Evolutionary conservation across 2,797 vertebrate genomes (phyloP).

Genomic region (Sciurus carolinensis): DNA sequence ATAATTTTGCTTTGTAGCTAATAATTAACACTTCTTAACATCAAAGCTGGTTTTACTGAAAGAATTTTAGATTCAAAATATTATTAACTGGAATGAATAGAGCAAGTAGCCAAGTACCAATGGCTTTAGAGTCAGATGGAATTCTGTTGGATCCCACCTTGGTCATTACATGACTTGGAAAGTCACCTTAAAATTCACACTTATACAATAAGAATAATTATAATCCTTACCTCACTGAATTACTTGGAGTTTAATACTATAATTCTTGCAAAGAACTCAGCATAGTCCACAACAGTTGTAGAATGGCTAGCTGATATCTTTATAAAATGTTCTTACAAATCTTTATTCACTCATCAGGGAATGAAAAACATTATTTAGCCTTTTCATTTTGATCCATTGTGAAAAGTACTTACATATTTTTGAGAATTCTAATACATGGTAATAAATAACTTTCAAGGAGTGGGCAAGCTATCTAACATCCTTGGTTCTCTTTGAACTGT

Average conservation of each 20-base stretch:
- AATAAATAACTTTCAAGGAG: constrained; percentile 13
- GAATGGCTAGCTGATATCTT: not conserved
- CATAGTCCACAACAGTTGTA: not conserved
- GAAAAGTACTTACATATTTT: constrained; percentile 32
- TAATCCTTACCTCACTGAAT: not conserved
- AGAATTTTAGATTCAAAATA: constrained; percentile 23
- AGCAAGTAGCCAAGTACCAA: not conserved
- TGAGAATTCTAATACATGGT: not conserved
- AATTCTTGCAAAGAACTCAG: not conserved
- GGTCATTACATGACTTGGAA: not conserved
- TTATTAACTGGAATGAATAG: not conserved
- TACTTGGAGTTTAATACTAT: not conserved
- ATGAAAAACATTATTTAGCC: too few species aligned
- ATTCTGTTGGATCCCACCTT: not conserved
- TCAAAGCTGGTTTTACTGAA: not conserved
- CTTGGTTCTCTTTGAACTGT: not conserved
- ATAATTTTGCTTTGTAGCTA: not conserved
- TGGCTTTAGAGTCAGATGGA: not conserved
- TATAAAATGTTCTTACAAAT: too few species aligned
- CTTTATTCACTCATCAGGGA: too few species aligned
- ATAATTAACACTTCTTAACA: not conserved
- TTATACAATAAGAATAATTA: not conserved
- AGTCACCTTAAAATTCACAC: not conserved
- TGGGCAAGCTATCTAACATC: not conserved
- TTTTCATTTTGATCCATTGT: not conserved